phyloP scores from a whole-genome alignment of 2,888 invertebrate genomes.

The Cyclophora punctaria region DNA sequence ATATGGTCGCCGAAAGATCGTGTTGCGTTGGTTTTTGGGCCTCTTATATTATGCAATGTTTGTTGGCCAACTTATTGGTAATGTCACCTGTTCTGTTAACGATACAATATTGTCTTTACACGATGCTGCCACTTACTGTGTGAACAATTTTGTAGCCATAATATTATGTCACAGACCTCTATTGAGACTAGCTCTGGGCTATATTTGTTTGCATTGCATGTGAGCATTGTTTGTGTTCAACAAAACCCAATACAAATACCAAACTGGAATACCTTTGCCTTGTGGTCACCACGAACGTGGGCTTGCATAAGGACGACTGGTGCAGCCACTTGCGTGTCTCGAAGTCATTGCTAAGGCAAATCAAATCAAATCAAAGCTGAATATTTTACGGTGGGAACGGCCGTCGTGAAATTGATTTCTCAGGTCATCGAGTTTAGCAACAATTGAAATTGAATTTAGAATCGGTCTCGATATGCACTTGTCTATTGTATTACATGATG shows the following conservation, averaged over 20 bases:
- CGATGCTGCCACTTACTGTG: too few relatives aligned
- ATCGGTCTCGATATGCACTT: slow-evolving; percentile 15
- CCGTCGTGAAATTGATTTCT: slow-evolving; percentile 14
- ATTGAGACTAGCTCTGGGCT: too few relatives aligned
- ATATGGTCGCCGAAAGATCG: too few relatives aligned
- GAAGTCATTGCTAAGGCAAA: slow-evolving; percentile 30
- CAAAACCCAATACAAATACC: too few relatives aligned
- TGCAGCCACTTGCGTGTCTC: slow-evolving; percentile 41
- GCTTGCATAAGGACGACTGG: slow-evolving; percentile 47
- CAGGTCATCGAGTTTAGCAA: slow-evolving; percentile 13
- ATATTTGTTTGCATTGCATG: too few relatives aligned
- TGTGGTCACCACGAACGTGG: slow-evolving; percentile 24
- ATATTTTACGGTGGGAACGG: slow-evolving; percentile 14
- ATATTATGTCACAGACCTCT: too few relatives aligned
- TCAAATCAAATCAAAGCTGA: not conserved
- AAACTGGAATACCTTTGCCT: too few relatives aligned
- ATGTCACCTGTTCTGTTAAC: too few relatives aligned
- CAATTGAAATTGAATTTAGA: slow-evolving; percentile 23
- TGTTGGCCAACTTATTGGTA: slow-evolving; percentile 7
- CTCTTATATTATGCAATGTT: slow-evolving; percentile 16
- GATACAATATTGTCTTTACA: too few relatives aligned
- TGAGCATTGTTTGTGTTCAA: too few relatives aligned
- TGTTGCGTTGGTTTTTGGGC: slow-evolving; percentile 4
- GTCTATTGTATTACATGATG: slow-evolving; percentile 45
- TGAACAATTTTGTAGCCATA: too few relatives aligned